Evolutionary conservation across 2,888 invertebrate species (phyloP).

Genomic region (Scelioninae gen. 1): DNA sequence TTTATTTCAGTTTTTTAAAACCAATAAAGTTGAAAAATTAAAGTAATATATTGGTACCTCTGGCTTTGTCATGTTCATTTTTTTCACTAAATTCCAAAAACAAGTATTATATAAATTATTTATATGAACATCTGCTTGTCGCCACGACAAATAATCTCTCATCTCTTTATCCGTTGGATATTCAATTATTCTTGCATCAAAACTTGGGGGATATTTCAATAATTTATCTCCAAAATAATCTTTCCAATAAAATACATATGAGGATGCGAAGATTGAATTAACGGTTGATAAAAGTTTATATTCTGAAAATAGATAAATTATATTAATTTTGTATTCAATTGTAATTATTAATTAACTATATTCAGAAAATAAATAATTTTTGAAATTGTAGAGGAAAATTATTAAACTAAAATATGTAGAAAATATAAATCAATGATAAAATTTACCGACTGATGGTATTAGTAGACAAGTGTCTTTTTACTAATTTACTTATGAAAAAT

Average conservation of each 20-base stretch:
- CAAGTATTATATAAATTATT: slow-evolving; percentile 98
- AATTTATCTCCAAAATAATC: slow-evolving; percentile 89
- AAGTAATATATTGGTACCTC: slow-evolving; percentile 85
- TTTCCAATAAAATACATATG: slow-evolving; percentile 94
- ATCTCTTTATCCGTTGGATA: slow-evolving; percentile 95
- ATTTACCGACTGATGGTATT: too few relatives aligned
- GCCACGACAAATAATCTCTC: slow-evolving; percentile 95
- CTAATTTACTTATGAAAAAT: too few relatives aligned
- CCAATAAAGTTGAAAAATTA: too few relatives aligned
- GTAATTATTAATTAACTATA: too few relatives aligned
- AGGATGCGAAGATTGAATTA: slow-evolving; percentile 94
- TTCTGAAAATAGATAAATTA: slow-evolving; percentile 78
- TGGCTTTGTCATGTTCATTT: slow-evolving; percentile 89
- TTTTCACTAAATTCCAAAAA: slow-evolving; percentile 95
- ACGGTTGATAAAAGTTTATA: slow-evolving; percentile 94
- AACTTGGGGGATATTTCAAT: slow-evolving; percentile 94
- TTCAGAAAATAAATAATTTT: too few relatives aligned
- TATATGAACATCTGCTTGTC: slow-evolving; percentile 97
- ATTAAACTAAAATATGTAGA: too few relatives aligned
- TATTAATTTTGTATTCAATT: background rate
- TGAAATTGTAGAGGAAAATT: too few relatives aligned
- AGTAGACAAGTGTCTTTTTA: too few relatives aligned
- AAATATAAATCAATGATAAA: too few relatives aligned
- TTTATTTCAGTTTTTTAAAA: too few relatives aligned
- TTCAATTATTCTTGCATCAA: slow-evolving; percentile 94